phyloP scores from a whole-genome alignment of 2,888 invertebrate genomes.

The Hypselothyrea guttata region DNA sequence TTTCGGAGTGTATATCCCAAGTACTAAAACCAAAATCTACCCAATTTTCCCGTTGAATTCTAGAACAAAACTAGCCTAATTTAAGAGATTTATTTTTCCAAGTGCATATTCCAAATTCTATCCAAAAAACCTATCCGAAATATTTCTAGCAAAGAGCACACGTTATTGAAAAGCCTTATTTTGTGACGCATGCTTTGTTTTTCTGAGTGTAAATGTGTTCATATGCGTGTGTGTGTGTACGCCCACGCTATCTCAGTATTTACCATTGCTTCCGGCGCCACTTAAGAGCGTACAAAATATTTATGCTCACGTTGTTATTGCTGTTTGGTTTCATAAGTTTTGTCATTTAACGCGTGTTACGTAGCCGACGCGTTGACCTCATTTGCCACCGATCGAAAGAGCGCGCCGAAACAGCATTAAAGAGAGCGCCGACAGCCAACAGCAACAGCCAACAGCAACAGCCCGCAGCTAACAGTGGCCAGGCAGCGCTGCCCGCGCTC shows the following conservation, averaged over 20 bases:
- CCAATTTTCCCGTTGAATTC: too few species aligned
- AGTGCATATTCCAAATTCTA: too few species aligned
- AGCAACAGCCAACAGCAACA: slow-evolving; percentile 7
- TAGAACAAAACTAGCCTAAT: too few species aligned
- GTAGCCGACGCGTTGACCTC: slow-evolving; percentile 63
- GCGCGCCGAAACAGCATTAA: slow-evolving; percentile 13
- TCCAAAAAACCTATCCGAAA: too few species aligned
- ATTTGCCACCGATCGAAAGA: slow-evolving; percentile 53
- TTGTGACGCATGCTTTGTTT: too few species aligned
- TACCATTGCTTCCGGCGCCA: slow-evolving; percentile 75
- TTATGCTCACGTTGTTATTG: slow-evolving; percentile 2
- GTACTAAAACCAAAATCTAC: too few species aligned
- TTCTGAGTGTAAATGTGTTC: too few species aligned
- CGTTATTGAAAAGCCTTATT: too few species aligned
- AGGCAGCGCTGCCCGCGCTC: slow-evolving; percentile 22
- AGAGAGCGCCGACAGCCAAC: slow-evolving; percentile 1
- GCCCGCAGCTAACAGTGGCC: not conserved
- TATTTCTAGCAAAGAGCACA: too few species aligned
- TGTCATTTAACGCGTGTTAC: slow-evolving; percentile 62
- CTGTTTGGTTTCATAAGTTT: slow-evolving; percentile 50
- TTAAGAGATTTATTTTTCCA: too few species aligned
- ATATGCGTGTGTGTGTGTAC: slow-evolving; percentile 5
- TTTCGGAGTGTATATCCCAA: too few species aligned
- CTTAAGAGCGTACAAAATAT: slow-evolving; percentile 27
- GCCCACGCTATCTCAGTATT: slow-evolving; percentile 53